Percentiles rank a stretch among this genome's conserved stretches.
These are phyloP conservation scores for Drosophila nr. perissopoda DNA, from an alignment of 2,888 invertebrate genomes.

Conservation along the genomic window DNA sequence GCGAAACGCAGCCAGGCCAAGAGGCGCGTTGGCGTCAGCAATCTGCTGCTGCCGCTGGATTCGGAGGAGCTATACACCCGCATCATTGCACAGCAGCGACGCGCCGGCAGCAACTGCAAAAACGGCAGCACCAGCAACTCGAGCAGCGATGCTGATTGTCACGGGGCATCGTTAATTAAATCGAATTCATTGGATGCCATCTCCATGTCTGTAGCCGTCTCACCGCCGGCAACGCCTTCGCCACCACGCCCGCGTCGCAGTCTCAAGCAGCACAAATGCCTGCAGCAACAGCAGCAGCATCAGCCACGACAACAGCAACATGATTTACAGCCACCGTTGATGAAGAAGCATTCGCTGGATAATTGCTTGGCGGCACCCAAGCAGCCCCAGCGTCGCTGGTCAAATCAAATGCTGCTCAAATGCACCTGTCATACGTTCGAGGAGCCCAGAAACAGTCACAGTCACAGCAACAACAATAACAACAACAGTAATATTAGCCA, in stretches of 20 bases:
- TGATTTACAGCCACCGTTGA: slow-evolving; percentile 50
- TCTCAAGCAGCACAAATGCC: slow-evolving; percentile 77
- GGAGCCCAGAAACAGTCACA: slow-evolving; percentile 21
- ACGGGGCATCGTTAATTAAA: slow-evolving; percentile 74
- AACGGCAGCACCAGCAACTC: slow-evolving; percentile 25
- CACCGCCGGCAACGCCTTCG: slow-evolving; percentile 82
- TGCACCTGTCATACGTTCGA: slow-evolving; percentile 68
- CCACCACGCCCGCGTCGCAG: slow-evolving; percentile 77
- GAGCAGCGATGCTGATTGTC: slow-evolving; percentile 49
- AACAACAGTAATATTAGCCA: slow-evolving; percentile 25
- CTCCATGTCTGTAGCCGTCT: slow-evolving; percentile 78
- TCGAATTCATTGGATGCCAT: slow-evolving; percentile 84
- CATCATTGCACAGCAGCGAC: slow-evolving; percentile 79
- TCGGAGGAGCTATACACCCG: slow-evolving; percentile 85
- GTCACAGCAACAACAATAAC: slow-evolving; percentile 7
- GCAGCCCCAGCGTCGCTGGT: slow-evolving; percentile 76
- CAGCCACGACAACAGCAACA: slow-evolving; percentile 39
- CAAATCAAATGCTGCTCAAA: slow-evolving; percentile 76
- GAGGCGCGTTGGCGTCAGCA: slow-evolving; percentile 75
- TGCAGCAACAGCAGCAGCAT: slow-evolving; percentile 53
- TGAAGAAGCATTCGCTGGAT: slow-evolving; percentile 82
- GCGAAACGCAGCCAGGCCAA: slow-evolving; percentile 66
- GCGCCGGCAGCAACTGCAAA: slow-evolving; percentile 14
- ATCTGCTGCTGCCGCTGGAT: slow-evolving; percentile 81
- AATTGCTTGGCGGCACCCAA: slow-evolving; percentile 47